Percentiles rank a stretch among this genome's conserved stretches.
phyloP scores from a whole-genome alignment of 2,113 vertebrate genomes.

The Cyprinodon brontotheroides region DNA sequence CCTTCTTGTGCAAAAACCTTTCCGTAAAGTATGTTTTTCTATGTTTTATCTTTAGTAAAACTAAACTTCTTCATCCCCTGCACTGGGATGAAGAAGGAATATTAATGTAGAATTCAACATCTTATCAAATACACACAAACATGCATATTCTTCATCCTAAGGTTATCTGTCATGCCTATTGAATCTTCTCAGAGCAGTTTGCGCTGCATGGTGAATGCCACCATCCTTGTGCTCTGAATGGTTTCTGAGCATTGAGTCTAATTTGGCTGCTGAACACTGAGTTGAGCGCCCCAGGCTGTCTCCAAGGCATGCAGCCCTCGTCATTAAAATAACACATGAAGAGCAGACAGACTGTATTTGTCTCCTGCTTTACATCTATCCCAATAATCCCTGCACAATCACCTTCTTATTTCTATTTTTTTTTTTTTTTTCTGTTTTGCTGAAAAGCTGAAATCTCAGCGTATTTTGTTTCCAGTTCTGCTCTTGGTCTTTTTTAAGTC shows the following conservation, averaged over 20 bases:
- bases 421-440: slow-evolving; percentile 2
- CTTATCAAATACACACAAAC: slow-evolving; percentile 30
- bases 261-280: slow-evolving; percentile 49
- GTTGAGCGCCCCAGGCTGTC: slow-evolving; percentile 34
- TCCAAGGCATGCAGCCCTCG: slow-evolving; percentile 40
- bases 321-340: slow-evolving; percentile 50
- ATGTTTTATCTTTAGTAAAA: slow-evolving; percentile 7
- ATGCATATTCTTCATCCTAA: slow-evolving; percentile 4
- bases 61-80: not conserved
- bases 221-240: slow-evolving; percentile 13
- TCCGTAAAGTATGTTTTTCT: not conserved
- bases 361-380: slow-evolving; percentile 37
- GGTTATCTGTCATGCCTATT: slow-evolving; percentile 16
- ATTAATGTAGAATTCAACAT: slow-evolving; percentile 27
- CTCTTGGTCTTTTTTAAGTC: slow-evolving; percentile 15
- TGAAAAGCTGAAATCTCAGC: slow-evolving; percentile 10
- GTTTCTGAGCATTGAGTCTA: slow-evolving; percentile 46
- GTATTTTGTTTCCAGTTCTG: not conserved
- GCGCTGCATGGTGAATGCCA: slow-evolving; percentile 15
- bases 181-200: slow-evolving; percentile 20
- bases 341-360: slow-evolving; percentile 41
- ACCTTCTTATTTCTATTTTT: not conserved
- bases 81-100: slow-evolving; percentile 29
- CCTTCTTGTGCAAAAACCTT: not conserved
- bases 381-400: slow-evolving; percentile 24